Percentiles rank a stretch among this genome's conserved stretches.
Conservation (phyloP, 2,888 invertebrate genomes). For the Xylota segnis region DNA sequence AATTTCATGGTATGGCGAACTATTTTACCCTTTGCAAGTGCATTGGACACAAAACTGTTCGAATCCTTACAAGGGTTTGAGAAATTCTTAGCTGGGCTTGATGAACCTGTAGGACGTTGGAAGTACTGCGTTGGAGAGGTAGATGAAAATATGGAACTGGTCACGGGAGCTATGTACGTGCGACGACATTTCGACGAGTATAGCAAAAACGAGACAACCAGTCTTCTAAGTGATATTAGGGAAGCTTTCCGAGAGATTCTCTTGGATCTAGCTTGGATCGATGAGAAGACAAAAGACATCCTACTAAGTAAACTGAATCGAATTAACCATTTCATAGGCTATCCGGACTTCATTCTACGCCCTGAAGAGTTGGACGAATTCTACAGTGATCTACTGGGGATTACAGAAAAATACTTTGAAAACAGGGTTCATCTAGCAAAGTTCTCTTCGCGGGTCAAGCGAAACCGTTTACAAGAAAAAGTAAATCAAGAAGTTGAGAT, state of each 20-base stretch:
- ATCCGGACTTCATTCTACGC: constrained; percentile 94
- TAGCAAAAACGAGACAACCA: constrained; percentile 87
- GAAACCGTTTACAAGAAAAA: constrained; percentile 85
- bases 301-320: constrained; percentile 95
- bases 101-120: constrained; percentile 94
- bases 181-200: constrained; percentile 87
- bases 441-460: constrained; percentile 90
- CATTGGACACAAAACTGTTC: constrained; percentile 71
- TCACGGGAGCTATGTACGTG: constrained; percentile 86
- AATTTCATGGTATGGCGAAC: constrained; percentile 77
- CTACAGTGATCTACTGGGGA: constrained; percentile 89
- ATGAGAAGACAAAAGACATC: constrained; percentile 91
- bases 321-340: constrained; percentile 96
- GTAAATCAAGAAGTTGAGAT: constrained; percentile 94
- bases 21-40: constrained; percentile 53
- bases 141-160: constrained; percentile 92
- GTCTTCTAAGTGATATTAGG: constrained; percentile 94
- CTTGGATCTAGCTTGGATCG: constrained; percentile 95
- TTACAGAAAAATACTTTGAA: constrained; percentile 90
- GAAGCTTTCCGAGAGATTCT: constrained; percentile 94
- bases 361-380: constrained; percentile 91
- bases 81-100: constrained; percentile 93
- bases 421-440: constrained; percentile 91
- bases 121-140: constrained; percentile 94
- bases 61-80: constrained; percentile 80